Evolutionary conservation across 2,888 invertebrate genomes (phyloP).

Genomic region (Drosophila nr. medialis): DNA sequence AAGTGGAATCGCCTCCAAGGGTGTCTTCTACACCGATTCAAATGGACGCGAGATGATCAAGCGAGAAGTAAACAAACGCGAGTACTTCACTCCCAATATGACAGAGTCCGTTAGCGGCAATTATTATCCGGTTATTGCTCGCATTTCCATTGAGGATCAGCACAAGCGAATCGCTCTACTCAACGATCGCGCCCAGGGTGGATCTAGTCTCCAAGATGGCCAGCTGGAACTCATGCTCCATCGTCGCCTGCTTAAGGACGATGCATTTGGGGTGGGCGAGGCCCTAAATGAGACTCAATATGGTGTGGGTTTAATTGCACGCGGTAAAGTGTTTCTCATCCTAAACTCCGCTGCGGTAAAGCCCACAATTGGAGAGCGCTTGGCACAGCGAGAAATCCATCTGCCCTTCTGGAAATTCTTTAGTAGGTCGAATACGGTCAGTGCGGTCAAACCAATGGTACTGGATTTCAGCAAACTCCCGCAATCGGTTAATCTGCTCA

Average conservation of each 20-base stretch:
- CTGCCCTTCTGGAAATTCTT: constrained; percentile 88
- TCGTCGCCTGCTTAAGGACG: constrained; percentile 92
- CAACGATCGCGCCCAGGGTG: constrained; percentile 93
- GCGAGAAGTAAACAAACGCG: constrained; percentile 88
- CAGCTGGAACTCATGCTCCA: constrained; percentile 94
- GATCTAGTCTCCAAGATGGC: constrained; percentile 90
- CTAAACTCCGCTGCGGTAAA: constrained; percentile 49
- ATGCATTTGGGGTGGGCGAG: constrained; percentile 96
- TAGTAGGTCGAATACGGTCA: constrained; percentile 85
- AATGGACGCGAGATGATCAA: constrained; percentile 95
- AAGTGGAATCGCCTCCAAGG: constrained; percentile 87
- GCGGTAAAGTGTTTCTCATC: constrained; percentile 88
- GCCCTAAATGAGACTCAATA: constrained; percentile 93
- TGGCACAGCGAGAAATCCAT: constrained; percentile 86
- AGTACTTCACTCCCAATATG: constrained; percentile 90
- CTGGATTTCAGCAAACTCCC: constrained; percentile 85
- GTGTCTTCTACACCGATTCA: constrained; percentile 95
- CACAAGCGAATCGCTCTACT: constrained; percentile 84
- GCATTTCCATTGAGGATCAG: constrained; percentile 89
- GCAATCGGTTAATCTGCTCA: constrained; percentile 90
- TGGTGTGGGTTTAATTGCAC: constrained; percentile 89
- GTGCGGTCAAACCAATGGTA: constrained; percentile 80
- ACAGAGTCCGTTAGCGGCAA: constrained; percentile 91
- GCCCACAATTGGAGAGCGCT: constrained; percentile 83
- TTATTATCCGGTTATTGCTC: constrained; percentile 96